Evolutionary conservation across 2,113 vertebrate genomes (phyloP).

Genomic region (Australoheros scitulus): DNA sequence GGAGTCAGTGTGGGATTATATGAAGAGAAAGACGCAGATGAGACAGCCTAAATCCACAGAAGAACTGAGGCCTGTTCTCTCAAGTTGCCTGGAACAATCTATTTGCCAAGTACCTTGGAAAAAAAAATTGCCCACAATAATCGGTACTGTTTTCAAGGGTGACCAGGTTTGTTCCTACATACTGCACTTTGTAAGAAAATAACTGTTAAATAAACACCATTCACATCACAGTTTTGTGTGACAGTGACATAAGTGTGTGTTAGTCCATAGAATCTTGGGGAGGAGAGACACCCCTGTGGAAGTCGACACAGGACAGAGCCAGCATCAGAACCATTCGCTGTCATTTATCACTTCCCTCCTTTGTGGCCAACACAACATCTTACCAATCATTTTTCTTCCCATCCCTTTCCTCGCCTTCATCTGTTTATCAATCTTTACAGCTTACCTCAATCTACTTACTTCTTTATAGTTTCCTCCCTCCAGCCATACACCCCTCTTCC

Average conservation of each 20-base stretch:
- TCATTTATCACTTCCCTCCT: neutral
- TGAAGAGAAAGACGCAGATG: neutral
- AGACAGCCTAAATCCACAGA: neutral
- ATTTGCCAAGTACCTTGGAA: neutral
- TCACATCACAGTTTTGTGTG: neutral
- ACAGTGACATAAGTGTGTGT: conserved; percentile 31
- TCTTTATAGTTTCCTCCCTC: neutral
- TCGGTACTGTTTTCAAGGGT: neutral
- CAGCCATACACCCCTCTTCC: conserved; percentile 1
- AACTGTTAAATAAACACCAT: too few relatives aligned
- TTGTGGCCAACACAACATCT: neutral
- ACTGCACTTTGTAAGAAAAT: neutral
- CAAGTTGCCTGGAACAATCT: neutral
- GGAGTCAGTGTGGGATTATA: conserved; percentile 16
- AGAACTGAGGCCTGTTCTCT: neutral
- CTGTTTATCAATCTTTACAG: neutral
- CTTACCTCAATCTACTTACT: neutral
- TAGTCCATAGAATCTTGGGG: neutral
- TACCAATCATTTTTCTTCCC: neutral
- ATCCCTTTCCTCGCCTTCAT: neutral
- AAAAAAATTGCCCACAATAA: neutral
- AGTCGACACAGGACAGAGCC: neutral
- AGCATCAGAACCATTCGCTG: conserved; percentile 7
- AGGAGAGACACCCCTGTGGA: conserved; percentile 18
- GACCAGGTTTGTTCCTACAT: neutral